These are phyloP conservation scores for Acanthis flammea DNA, from an alignment of 2,797 vertebrate species.

Conservation along the genomic window DNA sequence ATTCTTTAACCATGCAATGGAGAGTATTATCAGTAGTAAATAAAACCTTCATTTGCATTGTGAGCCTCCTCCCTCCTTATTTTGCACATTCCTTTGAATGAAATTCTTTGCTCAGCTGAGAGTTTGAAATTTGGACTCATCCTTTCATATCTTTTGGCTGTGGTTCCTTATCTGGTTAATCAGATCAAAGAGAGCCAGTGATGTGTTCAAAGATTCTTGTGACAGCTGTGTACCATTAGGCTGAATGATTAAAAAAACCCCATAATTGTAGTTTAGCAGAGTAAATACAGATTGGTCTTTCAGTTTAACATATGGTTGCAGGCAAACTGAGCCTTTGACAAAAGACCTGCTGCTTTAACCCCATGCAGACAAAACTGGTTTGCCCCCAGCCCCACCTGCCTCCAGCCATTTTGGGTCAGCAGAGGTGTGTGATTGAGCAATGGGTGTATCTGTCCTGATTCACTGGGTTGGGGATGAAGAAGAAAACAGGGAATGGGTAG, in stretches of 20 bases:
- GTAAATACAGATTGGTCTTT: conserved; percentile 21
- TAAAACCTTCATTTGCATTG: not conserved
- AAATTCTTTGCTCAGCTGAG: not conserved
- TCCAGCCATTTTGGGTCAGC: not conserved
- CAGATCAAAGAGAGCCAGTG: conserved; percentile 22
- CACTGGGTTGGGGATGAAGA: not conserved
- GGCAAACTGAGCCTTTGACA: not conserved
- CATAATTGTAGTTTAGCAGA: not conserved
- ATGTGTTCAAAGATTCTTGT: conserved; percentile 45
- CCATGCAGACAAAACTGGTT: not conserved
- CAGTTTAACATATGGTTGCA: not conserved
- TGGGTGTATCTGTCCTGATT: not conserved
- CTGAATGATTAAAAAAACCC: not conserved
- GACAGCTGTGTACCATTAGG: conserved; percentile 39
- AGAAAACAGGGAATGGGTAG: not conserved
- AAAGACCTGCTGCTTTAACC: not conserved
- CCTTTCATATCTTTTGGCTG: conserved; percentile 46
- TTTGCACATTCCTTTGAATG: not conserved
- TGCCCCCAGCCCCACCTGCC: not conserved
- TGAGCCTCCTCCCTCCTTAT: not conserved
- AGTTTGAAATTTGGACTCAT: conserved; percentile 39
- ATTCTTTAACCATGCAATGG: not conserved
- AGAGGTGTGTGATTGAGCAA: rapidly evolving
- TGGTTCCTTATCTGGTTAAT: conserved; percentile 23
- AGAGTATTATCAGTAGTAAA: conserved; percentile 9